Evolutionary conservation across 2,113 vertebrate genomes (phyloP).

Genomic region (Cervus canadensis): DNA sequence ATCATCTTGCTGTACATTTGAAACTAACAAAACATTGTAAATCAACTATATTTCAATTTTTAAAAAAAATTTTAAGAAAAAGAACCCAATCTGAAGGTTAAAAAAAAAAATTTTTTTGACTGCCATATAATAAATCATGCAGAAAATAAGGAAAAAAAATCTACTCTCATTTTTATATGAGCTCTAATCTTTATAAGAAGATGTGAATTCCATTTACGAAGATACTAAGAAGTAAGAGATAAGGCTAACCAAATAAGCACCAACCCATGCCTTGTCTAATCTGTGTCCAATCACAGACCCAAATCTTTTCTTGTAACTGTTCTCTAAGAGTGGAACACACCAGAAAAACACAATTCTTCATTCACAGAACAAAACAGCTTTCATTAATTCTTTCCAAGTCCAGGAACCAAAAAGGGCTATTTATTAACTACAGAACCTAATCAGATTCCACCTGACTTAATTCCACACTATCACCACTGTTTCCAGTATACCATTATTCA

Average conservation of each 20-base stretch:
- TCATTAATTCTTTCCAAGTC: neutral
- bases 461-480: neutral
- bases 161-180: neutral
- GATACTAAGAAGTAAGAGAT: neutral
- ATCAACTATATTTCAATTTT: neutral
- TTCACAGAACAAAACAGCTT: neutral
- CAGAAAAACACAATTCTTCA: conserved; percentile 10
- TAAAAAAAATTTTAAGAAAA: neutral
- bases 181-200: neutral
- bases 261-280: neutral
- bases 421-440: neutral
- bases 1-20: neutral
- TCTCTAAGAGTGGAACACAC: neutral
- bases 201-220: neutral
- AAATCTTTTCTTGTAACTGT: neutral
- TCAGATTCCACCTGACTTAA: neutral
- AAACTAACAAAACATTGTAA: neutral
- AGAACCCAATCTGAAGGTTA: neutral
- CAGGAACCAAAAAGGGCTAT: neutral
- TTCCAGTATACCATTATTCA: neutral
- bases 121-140: neutral
- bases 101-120: neutral
- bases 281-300: neutral
- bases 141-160: neutral
- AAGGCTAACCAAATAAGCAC: neutral